Evolutionary conservation across 2,888 invertebrate species (phyloP), one percentile per base, ranked within the genome.

Genomic region (Drosophila subsilvestris): DNA sequence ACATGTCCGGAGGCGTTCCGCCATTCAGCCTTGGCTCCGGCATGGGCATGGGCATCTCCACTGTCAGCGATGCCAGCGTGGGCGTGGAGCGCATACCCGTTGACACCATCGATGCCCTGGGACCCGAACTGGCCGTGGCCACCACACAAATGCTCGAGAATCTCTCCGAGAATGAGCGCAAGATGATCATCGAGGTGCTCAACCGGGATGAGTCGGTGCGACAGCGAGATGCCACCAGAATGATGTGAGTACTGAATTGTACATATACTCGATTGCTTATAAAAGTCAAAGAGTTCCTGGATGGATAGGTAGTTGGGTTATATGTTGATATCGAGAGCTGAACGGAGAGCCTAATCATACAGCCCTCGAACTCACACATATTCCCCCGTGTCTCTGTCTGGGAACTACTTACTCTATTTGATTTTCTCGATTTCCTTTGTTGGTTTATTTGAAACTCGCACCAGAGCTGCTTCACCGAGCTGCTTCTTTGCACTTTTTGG

Each of bases 141-240:
- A 91, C 92, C 3, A 88, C 91, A 1, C 91, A 92, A 70, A 92
- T 91, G 29, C 80, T 92, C 17, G 91, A 92, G 44, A 91, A 90
- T 69, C 75, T 92, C 42, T 91, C 92, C 27, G 92, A 92, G 37
- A 90, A 89, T 32, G 94, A 94, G 76, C 91, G 93, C 49, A 93
- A 93, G 87, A 93, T 93, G 86, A 94, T 94, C 80, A 91, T 94
- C 69, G 93, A 92, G 69, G 94, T 94, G 48, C 89, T 94, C 56
- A 92, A 93, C 74, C 91, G 94, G 51, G 94, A 94, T 79, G 93
- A 94, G 81, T 92, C 91, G 63, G 89, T 94, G 47, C 91, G 93
- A 14, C 92, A 93, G 77, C 91, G 93, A 17, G 93, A 94, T 87
- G 93, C 93, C 18, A 91, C 93, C 22, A 89, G 93, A 71, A 92